Percentiles rank a stretch among this genome's conserved stretches.
Conservation (phyloP, 2,113 vertebrate genomes). For the Lophotis ruficrista region DNA sequence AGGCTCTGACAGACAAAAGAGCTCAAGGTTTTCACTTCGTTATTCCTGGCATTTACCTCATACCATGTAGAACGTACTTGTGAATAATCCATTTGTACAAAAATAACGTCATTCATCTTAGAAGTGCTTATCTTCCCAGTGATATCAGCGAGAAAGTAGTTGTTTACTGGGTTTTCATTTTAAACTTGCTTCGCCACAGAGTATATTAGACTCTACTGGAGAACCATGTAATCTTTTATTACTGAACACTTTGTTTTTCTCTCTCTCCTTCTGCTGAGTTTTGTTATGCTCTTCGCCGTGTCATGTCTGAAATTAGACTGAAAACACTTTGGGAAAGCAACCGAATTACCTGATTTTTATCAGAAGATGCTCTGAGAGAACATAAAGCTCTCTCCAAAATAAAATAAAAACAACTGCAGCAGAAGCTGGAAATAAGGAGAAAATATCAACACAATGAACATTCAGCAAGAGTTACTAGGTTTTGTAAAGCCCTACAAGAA, state of each 20-base stretch:
- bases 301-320: slow-evolving; percentile 42
- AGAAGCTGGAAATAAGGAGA: slow-evolving; percentile 17
- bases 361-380: slow-evolving; percentile 18
- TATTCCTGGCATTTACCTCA: background rate
- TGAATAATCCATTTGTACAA: slow-evolving; percentile 22
- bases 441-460: slow-evolving; percentile 37
- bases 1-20: background rate
- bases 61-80: background rate
- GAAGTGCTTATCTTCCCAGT: background rate
- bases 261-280: background rate
- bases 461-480: background rate
- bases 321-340: slow-evolving; percentile 7
- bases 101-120: background rate
- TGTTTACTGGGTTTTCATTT: slow-evolving; percentile 18
- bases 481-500: background rate
- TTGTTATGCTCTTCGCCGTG: background rate
- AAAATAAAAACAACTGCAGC: background rate
- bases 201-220: background rate
- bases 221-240: background rate
- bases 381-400: slow-evolving; percentile 7
- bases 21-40: background rate
- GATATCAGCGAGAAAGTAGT: background rate
- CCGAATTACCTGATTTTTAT: slow-evolving; percentile 12
- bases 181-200: background rate
- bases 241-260: background rate